Evolutionary conservation across 2,797 vertebrate species (phyloP).

Genomic region (Acrocephalus scirpaceus): DNA sequence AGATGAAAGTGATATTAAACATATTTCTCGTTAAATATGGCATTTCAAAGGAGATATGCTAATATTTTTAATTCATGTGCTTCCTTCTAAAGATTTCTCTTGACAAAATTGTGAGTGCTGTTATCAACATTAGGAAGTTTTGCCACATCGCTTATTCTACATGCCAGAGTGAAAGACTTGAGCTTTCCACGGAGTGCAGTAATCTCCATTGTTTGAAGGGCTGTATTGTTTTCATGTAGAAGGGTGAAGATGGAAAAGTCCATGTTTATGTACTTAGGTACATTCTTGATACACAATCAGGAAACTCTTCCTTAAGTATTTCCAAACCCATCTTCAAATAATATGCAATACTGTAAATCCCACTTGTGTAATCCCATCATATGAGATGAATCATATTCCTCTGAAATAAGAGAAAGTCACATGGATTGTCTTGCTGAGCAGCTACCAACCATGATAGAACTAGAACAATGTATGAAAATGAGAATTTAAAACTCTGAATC

Average conservation of each 20-base stretch:
- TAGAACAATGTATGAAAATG: not conserved
- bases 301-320: slow-evolving; percentile 21
- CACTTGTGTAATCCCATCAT: not conserved
- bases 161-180: not conserved
- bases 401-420: not conserved
- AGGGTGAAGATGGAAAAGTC: not conserved
- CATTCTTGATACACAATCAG: slow-evolving; percentile 1
- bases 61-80: slow-evolving; percentile 33
- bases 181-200: slow-evolving; percentile 15
- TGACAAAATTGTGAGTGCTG: slow-evolving; percentile 33
- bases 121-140: slow-evolving; percentile 25
- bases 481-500: not conserved
- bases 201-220: not conserved
- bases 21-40: not conserved
- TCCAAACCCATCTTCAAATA: slow-evolving; percentile 26
- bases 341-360: not conserved
- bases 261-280: not conserved
- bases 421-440: not conserved
- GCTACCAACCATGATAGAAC: not conserved
- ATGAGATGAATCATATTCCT: not conserved
- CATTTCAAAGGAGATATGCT: slow-evolving; percentile 19
- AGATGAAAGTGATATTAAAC: not conserved
- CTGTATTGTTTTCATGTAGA: not conserved
- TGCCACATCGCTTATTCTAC: not conserved
- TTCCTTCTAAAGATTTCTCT: slow-evolving; percentile 44